phyloP scores from a whole-genome alignment of 2,113 vertebrate genomes.

The Lampris megalopsis region DNA sequence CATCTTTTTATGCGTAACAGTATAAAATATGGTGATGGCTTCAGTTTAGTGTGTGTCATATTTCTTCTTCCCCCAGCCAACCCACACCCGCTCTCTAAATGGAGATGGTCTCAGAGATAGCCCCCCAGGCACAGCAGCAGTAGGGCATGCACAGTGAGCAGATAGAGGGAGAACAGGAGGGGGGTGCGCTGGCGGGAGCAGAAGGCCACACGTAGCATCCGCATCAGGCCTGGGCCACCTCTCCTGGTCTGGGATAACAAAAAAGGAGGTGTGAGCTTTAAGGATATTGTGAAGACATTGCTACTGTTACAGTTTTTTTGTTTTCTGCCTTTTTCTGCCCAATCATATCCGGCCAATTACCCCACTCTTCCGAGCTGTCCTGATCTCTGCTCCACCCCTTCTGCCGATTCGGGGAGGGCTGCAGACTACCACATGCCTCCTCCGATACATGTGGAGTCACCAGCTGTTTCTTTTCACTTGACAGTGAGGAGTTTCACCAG shows the following conservation, averaged over 20 bases:
- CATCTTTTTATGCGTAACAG: constrained; percentile 31
- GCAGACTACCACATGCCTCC: too few species aligned
- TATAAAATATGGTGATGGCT: constrained; percentile 37
- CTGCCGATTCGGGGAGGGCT: too few species aligned
- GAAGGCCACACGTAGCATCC: constrained; percentile 84
- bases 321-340: too few species aligned
- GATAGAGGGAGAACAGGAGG: constrained; percentile 85
- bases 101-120: constrained; percentile 83
- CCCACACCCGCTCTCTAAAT: constrained; percentile 11
- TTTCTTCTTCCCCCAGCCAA: constrained; percentile 1
- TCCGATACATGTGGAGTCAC: too few species aligned
- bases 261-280: not conserved
- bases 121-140: constrained; percentile 92
- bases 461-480: too few species aligned
- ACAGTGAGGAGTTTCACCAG: too few species aligned
- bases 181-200: constrained; percentile 88
- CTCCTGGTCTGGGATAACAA: constrained; percentile 79
- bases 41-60: constrained; percentile 31
- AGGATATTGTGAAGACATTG: too few species aligned
- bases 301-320: too few species aligned
- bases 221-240: constrained; percentile 74
- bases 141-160: constrained; percentile 88
- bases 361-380: too few species aligned
- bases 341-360: too few species aligned
- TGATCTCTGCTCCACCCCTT: too few species aligned